Conservation (phyloP, 2,888 invertebrate genomes). For the Flabesymbios commensalis region DNA sequence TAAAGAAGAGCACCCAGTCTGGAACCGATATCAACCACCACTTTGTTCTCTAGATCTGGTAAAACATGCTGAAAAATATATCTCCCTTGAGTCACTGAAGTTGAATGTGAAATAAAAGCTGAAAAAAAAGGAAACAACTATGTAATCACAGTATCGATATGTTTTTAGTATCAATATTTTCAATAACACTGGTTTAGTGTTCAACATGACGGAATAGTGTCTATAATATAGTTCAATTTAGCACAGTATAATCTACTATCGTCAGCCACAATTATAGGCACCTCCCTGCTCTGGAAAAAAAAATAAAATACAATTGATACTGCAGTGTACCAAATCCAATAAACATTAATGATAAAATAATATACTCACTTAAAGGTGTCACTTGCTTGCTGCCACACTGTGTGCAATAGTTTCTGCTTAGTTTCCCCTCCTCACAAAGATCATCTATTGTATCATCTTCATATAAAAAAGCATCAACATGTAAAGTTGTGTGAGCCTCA, state of each 20-base stretch:
- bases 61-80: constrained; percentile 71
- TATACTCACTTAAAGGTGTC: constrained; percentile 63
- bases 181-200: too few relatives aligned
- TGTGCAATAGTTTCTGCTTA: constrained; percentile 65
- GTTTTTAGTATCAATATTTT: background rate
- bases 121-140: constrained; percentile 36
- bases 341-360: background rate
- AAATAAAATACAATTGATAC: too few relatives aligned
- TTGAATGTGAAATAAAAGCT: constrained; percentile 72
- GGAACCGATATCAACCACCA: constrained; percentile 73
- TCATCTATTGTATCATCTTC: constrained; percentile 69
- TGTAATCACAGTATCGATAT: background rate
- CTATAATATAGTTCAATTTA: background rate
- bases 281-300: background rate
- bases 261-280: background rate
- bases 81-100: constrained; percentile 67
- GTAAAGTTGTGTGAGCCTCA: constrained; percentile 65
- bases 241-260: background rate
- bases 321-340: too few relatives aligned
- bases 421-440: constrained; percentile 64
- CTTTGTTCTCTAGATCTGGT: constrained; percentile 68
- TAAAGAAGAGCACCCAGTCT: constrained; percentile 73
- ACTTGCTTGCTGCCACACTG: constrained; percentile 66
- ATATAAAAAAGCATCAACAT: constrained; percentile 75
- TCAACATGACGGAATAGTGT: too few relatives aligned